These are phyloP conservation scores for Ispidina picta DNA, from an alignment of 2,797 vertebrate genomes.

Conservation along the genomic window DNA sequence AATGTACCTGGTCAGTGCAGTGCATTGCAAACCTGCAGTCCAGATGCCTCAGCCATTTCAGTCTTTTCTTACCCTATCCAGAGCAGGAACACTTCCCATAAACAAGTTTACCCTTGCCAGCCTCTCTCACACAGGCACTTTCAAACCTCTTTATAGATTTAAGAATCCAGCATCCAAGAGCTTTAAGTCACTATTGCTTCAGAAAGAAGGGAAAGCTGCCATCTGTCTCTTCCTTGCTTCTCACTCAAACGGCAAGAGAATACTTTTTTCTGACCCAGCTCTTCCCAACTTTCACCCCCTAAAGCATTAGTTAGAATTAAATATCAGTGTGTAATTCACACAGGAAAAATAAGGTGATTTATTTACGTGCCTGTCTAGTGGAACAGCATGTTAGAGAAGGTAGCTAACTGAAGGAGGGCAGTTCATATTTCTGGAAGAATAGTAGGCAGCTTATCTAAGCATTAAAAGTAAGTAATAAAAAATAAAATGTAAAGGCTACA, in stretches of 20 bases:
- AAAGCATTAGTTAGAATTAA: constrained; percentile 30
- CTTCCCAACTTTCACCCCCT: constrained; percentile 5
- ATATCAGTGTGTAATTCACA: constrained; percentile 15
- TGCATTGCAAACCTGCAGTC: not conserved
- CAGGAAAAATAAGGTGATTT: constrained; percentile 32
- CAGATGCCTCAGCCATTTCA: not conserved
- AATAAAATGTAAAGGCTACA: not conserved
- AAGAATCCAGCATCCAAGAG: constrained; percentile 21
- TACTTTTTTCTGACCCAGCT: constrained; percentile 28
- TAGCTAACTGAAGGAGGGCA: not conserved
- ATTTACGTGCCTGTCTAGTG: constrained; percentile 10
- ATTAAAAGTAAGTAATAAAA: not conserved
- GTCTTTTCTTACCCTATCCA: not conserved
- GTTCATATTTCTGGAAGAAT: not conserved
- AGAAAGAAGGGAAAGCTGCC: constrained; percentile 37
- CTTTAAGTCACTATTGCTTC: constrained; percentile 47
- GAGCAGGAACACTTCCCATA: not conserved
- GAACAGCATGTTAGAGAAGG: not conserved
- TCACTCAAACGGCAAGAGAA: constrained; percentile 18
- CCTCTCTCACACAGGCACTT: not conserved
- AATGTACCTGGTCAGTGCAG: not conserved
- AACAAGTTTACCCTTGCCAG: not conserved
- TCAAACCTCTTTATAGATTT: constrained; percentile 31
- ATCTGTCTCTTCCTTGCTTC: constrained; percentile 49
- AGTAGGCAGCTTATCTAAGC: not conserved